phyloP scores from a whole-genome alignment of 1,140 invertebrate genomes.

The Elysia chlorotica region DNA sequence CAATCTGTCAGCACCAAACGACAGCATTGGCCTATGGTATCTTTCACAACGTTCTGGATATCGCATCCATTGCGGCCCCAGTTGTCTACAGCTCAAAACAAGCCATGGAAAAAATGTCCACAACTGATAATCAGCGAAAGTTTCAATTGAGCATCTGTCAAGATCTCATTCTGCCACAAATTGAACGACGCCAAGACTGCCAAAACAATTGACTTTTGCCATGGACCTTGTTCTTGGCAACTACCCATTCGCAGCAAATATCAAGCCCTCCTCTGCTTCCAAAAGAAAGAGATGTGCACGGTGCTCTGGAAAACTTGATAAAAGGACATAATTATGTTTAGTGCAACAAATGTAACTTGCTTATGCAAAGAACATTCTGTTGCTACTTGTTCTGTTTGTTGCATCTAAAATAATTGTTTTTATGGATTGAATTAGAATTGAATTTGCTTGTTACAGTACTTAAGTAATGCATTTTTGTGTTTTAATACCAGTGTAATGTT shows the following conservation, averaged over 20 bases:
- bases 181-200: neutral
- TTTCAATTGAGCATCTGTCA: neutral
- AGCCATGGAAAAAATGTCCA: neutral
- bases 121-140: too few relatives aligned
- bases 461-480: neutral
- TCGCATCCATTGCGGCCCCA: slow-evolving; percentile 17
- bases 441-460: neutral
- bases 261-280: neutral
- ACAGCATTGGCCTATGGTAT: slow-evolving; percentile 36
- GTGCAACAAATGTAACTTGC: neutral
- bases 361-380: slow-evolving; percentile 2
- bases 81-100: neutral
- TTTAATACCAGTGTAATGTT: neutral
- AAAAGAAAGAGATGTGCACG: slow-evolving; percentile 3
- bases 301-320: slow-evolving; percentile 2
- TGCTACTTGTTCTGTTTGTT: neutral
- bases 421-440: neutral
- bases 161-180: neutral
- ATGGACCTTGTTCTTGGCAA: slow-evolving; percentile 1
- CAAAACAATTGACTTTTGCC: neutral
- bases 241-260: neutral
- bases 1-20: slow-evolving; percentile 22
- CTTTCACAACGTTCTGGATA: slow-evolving; percentile 38
- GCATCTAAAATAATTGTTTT: neutral
- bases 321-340: neutral